Evolutionary conservation across 2,797 vertebrate genomes (phyloP).

Genomic region (Myiotriccus ornatus): DNA sequence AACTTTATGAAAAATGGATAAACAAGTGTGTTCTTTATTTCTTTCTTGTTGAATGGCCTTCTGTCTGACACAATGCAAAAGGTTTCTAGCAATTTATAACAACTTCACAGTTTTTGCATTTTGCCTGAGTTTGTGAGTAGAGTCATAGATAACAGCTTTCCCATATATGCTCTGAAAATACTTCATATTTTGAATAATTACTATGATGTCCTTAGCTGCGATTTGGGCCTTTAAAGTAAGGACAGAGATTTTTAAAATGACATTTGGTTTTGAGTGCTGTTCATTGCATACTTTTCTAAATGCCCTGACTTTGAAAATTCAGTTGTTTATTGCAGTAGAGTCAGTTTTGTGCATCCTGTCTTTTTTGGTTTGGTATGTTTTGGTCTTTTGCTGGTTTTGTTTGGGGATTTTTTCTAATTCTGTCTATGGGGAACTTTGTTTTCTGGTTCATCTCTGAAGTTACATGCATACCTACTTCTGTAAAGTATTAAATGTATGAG

Average conservation of each 20-base stretch:
- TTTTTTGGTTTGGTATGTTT: background rate
- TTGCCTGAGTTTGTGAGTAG: background rate
- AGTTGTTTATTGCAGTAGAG: background rate
- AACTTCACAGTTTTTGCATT: background rate
- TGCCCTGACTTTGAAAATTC: background rate
- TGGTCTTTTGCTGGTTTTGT: background rate
- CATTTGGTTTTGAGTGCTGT: background rate
- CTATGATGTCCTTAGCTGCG: background rate
- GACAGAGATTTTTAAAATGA: background rate
- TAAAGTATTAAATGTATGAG: background rate
- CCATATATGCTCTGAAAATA: background rate
- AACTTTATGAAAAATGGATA: background rate
- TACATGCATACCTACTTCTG: background rate
- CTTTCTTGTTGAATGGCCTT: background rate
- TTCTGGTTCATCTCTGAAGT: background rate
- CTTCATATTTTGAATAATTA: background rate
- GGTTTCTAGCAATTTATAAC: background rate
- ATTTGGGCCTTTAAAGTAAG: background rate
- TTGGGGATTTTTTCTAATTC: background rate
- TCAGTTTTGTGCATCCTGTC: background rate
- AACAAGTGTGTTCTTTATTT: background rate
- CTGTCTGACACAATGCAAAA: background rate
- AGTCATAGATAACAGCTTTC: background rate
- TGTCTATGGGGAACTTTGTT: background rate
- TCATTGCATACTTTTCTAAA: background rate